phyloP scores from a whole-genome alignment of 2,888 invertebrate genomes.

The Brenthis daphne region DNA sequence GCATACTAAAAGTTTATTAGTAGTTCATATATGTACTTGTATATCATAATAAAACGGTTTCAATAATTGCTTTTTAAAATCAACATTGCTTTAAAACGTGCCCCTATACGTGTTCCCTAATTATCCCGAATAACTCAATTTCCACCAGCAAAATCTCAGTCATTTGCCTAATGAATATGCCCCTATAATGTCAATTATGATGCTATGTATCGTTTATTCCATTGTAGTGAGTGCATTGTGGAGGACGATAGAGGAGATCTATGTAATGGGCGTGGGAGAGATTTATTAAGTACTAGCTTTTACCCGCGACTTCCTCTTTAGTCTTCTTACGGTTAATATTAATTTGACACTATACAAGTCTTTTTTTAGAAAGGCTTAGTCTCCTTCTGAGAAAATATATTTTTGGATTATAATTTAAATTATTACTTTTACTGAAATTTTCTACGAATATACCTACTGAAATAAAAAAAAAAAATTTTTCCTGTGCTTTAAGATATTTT shows the following conservation, averaged over 20 bases:
- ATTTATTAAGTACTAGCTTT: not conserved
- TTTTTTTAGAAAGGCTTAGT: too few relatives aligned
- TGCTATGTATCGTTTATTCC: slow-evolving; percentile 28
- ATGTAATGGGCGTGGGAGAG: slow-evolving; percentile 24
- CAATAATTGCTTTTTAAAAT: not conserved
- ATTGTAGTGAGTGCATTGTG: slow-evolving; percentile 26
- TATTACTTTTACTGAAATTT: too few relatives aligned
- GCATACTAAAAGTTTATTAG: too few relatives aligned
- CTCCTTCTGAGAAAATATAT: too few relatives aligned
- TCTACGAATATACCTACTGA: too few relatives aligned
- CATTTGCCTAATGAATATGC: slow-evolving; percentile 32
- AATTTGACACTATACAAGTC: too few relatives aligned
- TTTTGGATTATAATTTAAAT: too few relatives aligned
- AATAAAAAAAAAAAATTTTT: too few relatives aligned
- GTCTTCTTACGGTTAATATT: too few relatives aligned
- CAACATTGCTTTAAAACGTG: slow-evolving; percentile 1
- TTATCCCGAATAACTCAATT: slow-evolving; percentile 24
- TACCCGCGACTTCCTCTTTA: not conserved
- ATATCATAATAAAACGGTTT: not conserved
- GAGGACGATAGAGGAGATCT: not conserved
- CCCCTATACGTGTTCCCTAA: slow-evolving; percentile 12
- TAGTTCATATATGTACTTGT: too few relatives aligned
- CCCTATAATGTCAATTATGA: slow-evolving; percentile 34
- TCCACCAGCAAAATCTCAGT: slow-evolving; percentile 24
- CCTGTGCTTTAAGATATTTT: too few relatives aligned